Conservation (phyloP, 2,113 vertebrate species). For the Peucedramus taeniatus region DNA sequence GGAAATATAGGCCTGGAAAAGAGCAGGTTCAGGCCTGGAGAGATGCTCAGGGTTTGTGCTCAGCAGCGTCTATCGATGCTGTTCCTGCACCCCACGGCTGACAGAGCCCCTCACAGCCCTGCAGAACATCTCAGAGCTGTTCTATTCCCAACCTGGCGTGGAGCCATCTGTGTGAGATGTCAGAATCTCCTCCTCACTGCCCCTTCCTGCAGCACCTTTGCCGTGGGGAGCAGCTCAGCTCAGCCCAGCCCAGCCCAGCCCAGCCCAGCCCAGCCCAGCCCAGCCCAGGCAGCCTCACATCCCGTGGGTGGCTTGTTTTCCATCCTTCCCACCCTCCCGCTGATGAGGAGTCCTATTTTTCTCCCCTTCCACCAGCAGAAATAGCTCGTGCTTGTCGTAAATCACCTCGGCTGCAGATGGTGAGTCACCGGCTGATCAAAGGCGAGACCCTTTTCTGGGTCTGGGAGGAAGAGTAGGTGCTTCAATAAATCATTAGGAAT, state of each 20-base stretch:
- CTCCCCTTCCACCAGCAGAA: slow-evolving; percentile 27
- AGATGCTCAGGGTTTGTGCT: accelerated
- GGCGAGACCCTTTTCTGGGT: slow-evolving; percentile 25
- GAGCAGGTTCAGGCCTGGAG: neutral
- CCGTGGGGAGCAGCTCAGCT: neutral
- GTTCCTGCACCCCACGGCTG: neutral
- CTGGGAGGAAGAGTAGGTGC: neutral
- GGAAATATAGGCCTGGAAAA: neutral
- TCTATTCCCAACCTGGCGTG: neutral
- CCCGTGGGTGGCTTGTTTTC: slow-evolving; percentile 3
- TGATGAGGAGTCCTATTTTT: slow-evolving; percentile 21
- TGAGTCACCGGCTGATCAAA: slow-evolving; percentile 61
- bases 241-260: neutral
- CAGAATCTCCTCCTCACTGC: neutral
- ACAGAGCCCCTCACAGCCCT: neutral
- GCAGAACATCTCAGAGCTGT: neutral
- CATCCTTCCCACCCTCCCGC: neutral
- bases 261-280: neutral
- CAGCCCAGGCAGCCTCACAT: neutral
- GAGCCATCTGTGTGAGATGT: neutral
- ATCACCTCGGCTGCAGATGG: slow-evolving; percentile 45
- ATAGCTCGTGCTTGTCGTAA: slow-evolving; percentile 31
- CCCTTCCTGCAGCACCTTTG: neutral
- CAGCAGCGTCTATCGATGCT: accelerated
- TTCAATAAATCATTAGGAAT: slow-evolving; percentile 14